Evolutionary conservation across 2,113 vertebrate genomes (phyloP).

Genomic region (Tychaedon coryphoeus): DNA sequence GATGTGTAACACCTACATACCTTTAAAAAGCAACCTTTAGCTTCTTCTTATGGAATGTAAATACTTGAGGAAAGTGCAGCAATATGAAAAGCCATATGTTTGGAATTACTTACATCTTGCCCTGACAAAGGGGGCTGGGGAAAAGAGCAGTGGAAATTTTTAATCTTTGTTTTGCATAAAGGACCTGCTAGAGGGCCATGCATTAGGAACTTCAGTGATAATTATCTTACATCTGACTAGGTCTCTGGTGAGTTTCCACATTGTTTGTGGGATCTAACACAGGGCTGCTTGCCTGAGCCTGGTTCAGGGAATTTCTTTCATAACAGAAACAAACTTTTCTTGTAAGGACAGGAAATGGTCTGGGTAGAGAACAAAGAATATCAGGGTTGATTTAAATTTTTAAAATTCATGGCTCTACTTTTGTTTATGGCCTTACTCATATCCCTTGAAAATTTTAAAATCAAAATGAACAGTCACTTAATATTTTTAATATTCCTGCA

Average conservation of each 20-base stretch:
- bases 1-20: neutral
- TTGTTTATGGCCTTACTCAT: neutral
- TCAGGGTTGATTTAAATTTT: neutral
- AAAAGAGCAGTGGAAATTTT: neutral
- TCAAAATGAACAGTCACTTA: neutral
- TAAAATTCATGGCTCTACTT: neutral
- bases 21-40: neutral
- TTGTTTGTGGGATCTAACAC: neutral
- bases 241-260: neutral
- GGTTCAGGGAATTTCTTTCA: neutral
- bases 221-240: fast-evolving
- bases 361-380: neutral
- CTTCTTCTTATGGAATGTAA: neutral
- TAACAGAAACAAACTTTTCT: neutral
- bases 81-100: neutral
- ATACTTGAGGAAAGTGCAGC: neutral
- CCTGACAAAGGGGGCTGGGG: neutral
- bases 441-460: neutral
- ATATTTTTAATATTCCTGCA: neutral
- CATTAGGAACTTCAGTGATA: neutral
- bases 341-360: neutral
- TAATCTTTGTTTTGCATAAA: neutral
- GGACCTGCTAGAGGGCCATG: neutral
- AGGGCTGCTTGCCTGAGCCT: neutral
- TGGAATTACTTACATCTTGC: neutral